These are phyloP conservation scores for Crypturellus tataupa DNA, from an alignment of 2,797 vertebrate genomes.

Conservation along the genomic window DNA sequence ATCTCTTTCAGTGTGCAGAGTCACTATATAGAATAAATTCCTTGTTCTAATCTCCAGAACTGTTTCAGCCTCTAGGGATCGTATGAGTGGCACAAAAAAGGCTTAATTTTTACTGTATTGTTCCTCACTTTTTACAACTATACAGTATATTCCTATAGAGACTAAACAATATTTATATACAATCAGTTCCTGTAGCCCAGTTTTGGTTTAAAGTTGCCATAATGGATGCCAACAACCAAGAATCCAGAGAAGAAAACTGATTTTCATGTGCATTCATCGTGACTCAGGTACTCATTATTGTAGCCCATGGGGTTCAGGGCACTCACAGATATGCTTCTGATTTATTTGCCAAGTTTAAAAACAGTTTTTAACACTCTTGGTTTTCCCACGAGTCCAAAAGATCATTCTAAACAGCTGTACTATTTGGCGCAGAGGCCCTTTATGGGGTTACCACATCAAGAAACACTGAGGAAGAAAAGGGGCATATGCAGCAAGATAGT, in stretches of 20 bases:
- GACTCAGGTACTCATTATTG: not conserved
- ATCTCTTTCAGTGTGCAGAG: not conserved
- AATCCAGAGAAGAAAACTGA: not conserved
- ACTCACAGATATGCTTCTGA: not conserved
- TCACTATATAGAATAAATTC: not conserved
- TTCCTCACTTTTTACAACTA: not conserved
- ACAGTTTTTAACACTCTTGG: not conserved
- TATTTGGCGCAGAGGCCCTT: not conserved
- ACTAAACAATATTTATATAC: not conserved
- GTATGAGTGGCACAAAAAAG: not conserved
- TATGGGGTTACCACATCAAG: not conserved
- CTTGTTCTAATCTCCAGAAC: not conserved
- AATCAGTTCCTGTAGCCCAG: not conserved
- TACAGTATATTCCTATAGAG: not conserved
- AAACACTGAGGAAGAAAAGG: not conserved
- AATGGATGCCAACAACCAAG: not conserved
- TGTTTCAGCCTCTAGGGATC: not conserved
- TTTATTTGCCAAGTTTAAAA: slow-evolving; percentile 2
- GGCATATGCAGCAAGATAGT: not conserved
- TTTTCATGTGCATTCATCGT: not conserved
- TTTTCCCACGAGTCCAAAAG: not conserved
- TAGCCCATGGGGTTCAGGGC: not conserved
- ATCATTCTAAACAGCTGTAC: slow-evolving; percentile 1
- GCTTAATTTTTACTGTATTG: not conserved
- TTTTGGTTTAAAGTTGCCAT: not conserved